Base-by-base conservation (phyloP, 2,888 invertebrate genomes). In the Cordilura impudica region DNA sequence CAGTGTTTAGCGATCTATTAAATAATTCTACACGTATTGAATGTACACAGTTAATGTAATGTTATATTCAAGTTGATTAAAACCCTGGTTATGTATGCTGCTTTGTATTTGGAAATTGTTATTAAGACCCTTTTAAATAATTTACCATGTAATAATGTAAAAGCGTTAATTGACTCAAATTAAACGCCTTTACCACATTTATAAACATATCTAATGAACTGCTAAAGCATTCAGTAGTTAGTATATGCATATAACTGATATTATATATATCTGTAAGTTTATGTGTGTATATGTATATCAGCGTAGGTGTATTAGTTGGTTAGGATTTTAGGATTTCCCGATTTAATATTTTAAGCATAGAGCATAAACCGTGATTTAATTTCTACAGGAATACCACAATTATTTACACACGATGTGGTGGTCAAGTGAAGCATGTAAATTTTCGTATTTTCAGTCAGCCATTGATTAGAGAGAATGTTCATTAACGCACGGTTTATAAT, bases 101-200 rank as follows among this genome's bases (percentile, higher is more conserved):
- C 7, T 21, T 58, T 19, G 10, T 39, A 53, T 67, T 54, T 74
- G 45, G 35, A 8, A 19, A 23, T n/a, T 31, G 21, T 47, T 61
- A 67, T 67, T 61, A 61, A 7, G 16, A 74, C 60, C 18, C 29
- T 54, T 65, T 74, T 74, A 66, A 66, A 74, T 74, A 60, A 74
- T 74, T 70, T 35, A 74, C 45, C 53, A 54, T 47, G 66, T 21
- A 58, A 74, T 70, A 58, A 70, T 66, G 66, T 69, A 53, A 73
- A 78, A 72, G 78, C 72, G 72, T 78, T 78, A 78, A 74, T 78
- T 70, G 70, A 45, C 70, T 53, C 54, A 70, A 78, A 74, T 78
- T 78, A 78, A 78, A 70, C 58, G 60, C 58, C 16, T 73, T 47
- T 51, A 65, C 69, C 78, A 18, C 78, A 78, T 60, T 60, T 31